Base-by-base conservation (phyloP, 2,888 invertebrate genomes). In the Meiosimyza decipiens region DNA sequence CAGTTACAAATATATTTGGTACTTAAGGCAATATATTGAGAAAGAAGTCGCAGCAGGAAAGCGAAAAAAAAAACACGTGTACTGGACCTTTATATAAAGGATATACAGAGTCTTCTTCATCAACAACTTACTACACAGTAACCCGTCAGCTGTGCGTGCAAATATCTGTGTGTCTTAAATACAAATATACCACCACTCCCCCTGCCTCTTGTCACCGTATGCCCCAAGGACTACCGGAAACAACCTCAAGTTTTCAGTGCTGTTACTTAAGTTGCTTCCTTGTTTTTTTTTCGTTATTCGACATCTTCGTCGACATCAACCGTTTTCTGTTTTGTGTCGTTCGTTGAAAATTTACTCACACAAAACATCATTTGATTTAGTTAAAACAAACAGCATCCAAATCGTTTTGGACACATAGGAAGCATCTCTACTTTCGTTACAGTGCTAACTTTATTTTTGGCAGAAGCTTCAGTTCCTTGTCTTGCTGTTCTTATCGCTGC, bases 1-100 rank as follows among this genome's bases (percentile, higher is more conserved):
- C 73, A 73, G 62, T 68, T 50, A 76, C 69, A 60, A 65, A 59
- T 50, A 70, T 71, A 73, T 62, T 47, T 69, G 40, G 51, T 52
- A 68, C 18, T 49, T 71, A 71, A 70, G 47, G 5, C 9, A 12
- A 55, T 33, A 55, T 15, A 57, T 65, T 40, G 52, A 57, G 33
- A 33, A 28, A 63, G 55, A 18, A 69, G 22, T 33, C n/a, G 49
- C 16, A 28, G 16, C 15, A 33, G 57, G 55, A 33, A 63, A 18
- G 12, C 18, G 60, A 13, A 47, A 54, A 63, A 18, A 52, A 51
- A 40, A 51, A 40, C 40, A 40, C 22, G 28, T 65, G 18, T 12
- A 33, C 12, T 18, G 47, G 47, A 15, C 15, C 59, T 18, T 22
- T 55, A 28, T 51, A 28, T 69, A 33, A 7, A 51, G 63, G 18